Conservation (phyloP, 2,113 vertebrate genomes). For the Alectura lathami region DNA sequence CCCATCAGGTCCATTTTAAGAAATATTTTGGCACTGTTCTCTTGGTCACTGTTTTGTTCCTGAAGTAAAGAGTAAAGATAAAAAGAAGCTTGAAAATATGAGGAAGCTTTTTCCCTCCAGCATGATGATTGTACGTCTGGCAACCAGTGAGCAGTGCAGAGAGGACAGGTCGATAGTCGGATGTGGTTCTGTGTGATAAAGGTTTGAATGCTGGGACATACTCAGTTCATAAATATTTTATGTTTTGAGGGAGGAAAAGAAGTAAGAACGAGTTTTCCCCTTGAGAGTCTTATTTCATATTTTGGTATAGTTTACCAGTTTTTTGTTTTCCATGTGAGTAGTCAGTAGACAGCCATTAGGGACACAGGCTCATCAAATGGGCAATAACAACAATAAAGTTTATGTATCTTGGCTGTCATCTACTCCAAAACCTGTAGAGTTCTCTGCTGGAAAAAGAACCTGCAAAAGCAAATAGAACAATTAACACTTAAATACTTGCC, state of each 20-base stretch:
- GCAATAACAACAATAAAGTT: slow-evolving; percentile 59
- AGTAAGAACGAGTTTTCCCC: not conserved
- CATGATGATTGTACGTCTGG: not conserved
- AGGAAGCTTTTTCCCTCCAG: not conserved
- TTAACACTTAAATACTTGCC: slow-evolving; percentile 19
- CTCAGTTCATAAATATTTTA: not conserved
- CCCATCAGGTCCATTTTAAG: not conserved
- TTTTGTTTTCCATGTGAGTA: slow-evolving; percentile 66
- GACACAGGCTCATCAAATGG: slow-evolving; percentile 47
- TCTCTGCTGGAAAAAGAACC: slow-evolving; percentile 15
- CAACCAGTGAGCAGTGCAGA: not conserved
- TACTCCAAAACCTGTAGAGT: slow-evolving; percentile 37
- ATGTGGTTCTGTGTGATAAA: not conserved
- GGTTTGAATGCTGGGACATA: not conserved
- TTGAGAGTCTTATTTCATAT: slow-evolving; percentile 53
- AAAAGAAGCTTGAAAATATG: not conserved
- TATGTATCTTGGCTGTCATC: slow-evolving; percentile 51
- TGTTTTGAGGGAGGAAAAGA: slow-evolving; percentile 44
- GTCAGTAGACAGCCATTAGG: slow-evolving; percentile 24
- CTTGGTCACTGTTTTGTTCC: not conserved
- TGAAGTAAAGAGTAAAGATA: not conserved
- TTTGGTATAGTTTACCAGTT: slow-evolving; percentile 42
- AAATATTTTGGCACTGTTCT: not conserved
- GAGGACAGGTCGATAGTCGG: slow-evolving; percentile 4
- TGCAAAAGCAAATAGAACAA: slow-evolving; percentile 33